phyloP scores from a whole-genome alignment of 2,113 vertebrate genomes.

The Bagarius yarrelli region DNA sequence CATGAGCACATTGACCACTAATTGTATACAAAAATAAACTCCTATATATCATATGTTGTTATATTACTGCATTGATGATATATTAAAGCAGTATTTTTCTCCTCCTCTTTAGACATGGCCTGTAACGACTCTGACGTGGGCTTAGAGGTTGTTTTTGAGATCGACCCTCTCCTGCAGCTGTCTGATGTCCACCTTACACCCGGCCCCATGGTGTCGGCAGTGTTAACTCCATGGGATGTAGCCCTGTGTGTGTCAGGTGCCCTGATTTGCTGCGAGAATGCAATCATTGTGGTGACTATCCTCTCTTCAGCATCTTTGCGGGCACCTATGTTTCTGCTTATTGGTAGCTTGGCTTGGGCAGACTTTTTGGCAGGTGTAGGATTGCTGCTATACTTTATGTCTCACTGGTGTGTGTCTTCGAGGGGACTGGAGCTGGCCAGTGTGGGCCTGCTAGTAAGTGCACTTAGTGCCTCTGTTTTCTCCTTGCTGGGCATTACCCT shows the following conservation, averaged over 20 bases:
- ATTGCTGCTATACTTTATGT: slow-evolving; percentile 84
- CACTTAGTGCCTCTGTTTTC: slow-evolving; percentile 86
- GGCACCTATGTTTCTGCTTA: slow-evolving; percentile 86
- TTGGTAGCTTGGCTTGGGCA: slow-evolving; percentile 84
- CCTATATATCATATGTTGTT: not conserved
- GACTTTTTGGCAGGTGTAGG: slow-evolving; percentile 88
- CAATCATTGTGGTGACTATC: slow-evolving; percentile 85
- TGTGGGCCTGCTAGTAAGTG: slow-evolving; percentile 82
- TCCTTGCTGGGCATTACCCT: slow-evolving; percentile 89
- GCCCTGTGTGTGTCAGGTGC: slow-evolving; percentile 87
- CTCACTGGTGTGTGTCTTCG: slow-evolving; percentile 76
- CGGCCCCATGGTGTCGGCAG: slow-evolving; percentile 67
- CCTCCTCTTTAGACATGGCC: slow-evolving; percentile 57
- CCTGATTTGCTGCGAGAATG: slow-evolving; percentile 86
- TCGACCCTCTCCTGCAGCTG: slow-evolving; percentile 65
- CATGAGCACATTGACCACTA: not conserved
- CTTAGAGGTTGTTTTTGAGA: slow-evolving; percentile 69
- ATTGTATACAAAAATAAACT: not conserved
- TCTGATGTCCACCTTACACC: slow-evolving; percentile 50
- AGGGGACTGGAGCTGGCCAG: slow-evolving; percentile 77
- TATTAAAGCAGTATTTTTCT: slow-evolving; percentile 6
- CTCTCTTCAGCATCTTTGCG: slow-evolving; percentile 80
- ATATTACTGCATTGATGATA: not conserved
- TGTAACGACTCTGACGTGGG: slow-evolving; percentile 64
- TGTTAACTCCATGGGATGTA: slow-evolving; percentile 78